Evolutionary conservation across 2,888 invertebrate species (phyloP).

Genomic region (Mythimna albipuncta): DNA sequence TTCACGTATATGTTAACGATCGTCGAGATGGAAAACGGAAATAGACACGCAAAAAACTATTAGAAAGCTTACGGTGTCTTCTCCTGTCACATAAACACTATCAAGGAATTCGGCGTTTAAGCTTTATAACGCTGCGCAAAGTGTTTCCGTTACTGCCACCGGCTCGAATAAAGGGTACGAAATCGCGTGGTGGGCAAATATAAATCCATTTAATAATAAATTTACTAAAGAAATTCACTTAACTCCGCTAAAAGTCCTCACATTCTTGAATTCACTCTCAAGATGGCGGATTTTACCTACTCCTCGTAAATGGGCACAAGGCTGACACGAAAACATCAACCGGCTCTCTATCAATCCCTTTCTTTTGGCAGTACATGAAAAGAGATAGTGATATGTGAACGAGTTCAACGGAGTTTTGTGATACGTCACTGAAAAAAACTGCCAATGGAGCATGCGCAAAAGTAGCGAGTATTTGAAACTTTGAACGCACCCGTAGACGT

Average conservation of each 20-base stretch:
- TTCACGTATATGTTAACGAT: slow-evolving; percentile 88
- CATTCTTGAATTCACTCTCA: slow-evolving; percentile 92
- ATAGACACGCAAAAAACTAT: slow-evolving; percentile 90
- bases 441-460: slow-evolving; percentile 87
- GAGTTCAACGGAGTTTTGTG: slow-evolving; percentile 82
- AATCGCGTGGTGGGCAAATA: slow-evolving; percentile 77
- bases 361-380: slow-evolving; percentile 80
- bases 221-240: slow-evolving; percentile 86
- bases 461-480: slow-evolving; percentile 70
- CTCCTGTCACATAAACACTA: slow-evolving; percentile 91
- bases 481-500: slow-evolving; percentile 79
- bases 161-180: slow-evolving; percentile 72
- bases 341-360: slow-evolving; percentile 88
- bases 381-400: slow-evolving; percentile 85
- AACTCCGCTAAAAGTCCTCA: slow-evolving; percentile 88
- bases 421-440: slow-evolving; percentile 84
- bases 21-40: slow-evolving; percentile 89
- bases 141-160: slow-evolving; percentile 76
- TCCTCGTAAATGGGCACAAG: slow-evolving; percentile 91
- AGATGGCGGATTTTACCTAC: slow-evolving; percentile 92
- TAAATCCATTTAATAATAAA: slow-evolving; percentile 87
- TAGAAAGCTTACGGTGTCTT: slow-evolving; percentile 91
- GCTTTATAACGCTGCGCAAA: slow-evolving; percentile 77
- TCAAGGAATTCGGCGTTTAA: slow-evolving; percentile 86
- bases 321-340: slow-evolving; percentile 91